phyloP scores from a whole-genome alignment of 2,888 invertebrate genomes.

The Lepetodrilus schrolli region DNA sequence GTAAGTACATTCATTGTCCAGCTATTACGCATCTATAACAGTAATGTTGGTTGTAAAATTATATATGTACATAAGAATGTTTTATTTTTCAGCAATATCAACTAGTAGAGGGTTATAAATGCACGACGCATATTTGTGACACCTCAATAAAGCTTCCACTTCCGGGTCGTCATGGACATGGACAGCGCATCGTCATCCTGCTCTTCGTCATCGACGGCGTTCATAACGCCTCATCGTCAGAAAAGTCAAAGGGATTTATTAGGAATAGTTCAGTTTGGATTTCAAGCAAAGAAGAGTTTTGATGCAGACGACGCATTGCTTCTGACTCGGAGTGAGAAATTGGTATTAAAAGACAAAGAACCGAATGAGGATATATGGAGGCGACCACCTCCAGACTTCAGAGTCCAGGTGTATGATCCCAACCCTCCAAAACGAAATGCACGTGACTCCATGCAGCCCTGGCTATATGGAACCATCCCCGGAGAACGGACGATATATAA shows the following conservation, averaged over 20 bases:
- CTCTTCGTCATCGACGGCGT: no score
- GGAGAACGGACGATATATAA: slow-evolving; percentile 58
- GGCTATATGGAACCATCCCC: slow-evolving; percentile 68
- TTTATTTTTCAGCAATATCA: no score
- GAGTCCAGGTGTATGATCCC: slow-evolving; percentile 57
- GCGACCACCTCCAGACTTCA: slow-evolving; percentile 70
- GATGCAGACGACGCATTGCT: slow-evolving; percentile 65
- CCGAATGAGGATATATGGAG: slow-evolving; percentile 68
- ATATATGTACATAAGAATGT: no score
- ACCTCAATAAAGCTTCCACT: no score
- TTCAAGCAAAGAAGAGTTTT: slow-evolving; percentile 66
- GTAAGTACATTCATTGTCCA: no score
- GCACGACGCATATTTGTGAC: no score
- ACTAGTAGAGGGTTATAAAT: no score
- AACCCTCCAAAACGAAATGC: slow-evolving; percentile 71
- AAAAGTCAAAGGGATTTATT: slow-evolving; percentile 50
- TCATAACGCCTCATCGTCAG: slow-evolving; percentile 39
- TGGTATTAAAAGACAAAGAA: slow-evolving; percentile 40
- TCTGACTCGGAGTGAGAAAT: slow-evolving; percentile 63
- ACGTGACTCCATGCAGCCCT: slow-evolving; percentile 69
- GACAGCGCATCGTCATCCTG: no score
- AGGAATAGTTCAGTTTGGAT: slow-evolving; percentile 64
- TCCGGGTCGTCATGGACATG: no score
- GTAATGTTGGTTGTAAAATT: no score
- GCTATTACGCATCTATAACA: no score